A percentile compares a stretch with the other conserved stretches of the same genome.
Conservation (phyloP, 2,888 invertebrate genomes). For the Salticus scenicus region DNA sequence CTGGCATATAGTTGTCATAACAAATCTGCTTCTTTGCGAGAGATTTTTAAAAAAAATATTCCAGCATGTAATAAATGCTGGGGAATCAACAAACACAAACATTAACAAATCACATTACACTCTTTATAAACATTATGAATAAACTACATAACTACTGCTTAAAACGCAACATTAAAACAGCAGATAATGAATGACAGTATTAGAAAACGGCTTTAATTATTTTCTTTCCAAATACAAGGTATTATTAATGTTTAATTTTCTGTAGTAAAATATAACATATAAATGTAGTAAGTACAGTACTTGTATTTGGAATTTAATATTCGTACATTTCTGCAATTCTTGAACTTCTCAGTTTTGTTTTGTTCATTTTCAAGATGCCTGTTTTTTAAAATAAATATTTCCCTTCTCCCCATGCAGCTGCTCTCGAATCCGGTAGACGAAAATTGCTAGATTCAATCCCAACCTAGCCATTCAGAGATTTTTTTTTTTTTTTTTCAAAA, state of each 20-base stretch:
- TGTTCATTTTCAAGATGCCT: too few species aligned
- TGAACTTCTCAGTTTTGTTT: too few species aligned
- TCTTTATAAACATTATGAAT: constrained; percentile 10
- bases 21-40: constrained; percentile 11
- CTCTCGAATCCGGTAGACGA: too few species aligned
- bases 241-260: background rate
- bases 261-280: background rate
- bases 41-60: constrained; percentile 7
- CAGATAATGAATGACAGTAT: background rate
- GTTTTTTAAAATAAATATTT: too few species aligned
- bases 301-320: background rate
- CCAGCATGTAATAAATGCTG: background rate
- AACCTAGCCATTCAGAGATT: too few species aligned
- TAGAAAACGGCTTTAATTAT: background rate
- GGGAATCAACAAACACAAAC: background rate
- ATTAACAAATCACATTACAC: constrained; percentile 1
- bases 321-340: too few species aligned
- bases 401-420: too few species aligned
- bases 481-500: too few species aligned
- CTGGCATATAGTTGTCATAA: too few species aligned
- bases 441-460: too few species aligned
- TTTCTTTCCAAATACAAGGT: background rate
- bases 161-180: constrained; percentile 22
- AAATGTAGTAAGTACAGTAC: background rate
- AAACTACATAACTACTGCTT: constrained; percentile 35